Percentiles rank a stretch among this genome's conserved stretches.
These are phyloP conservation scores for Chloebia gouldiae DNA, from an alignment of 2,113 vertebrate genomes.

Conservation along the genomic window DNA sequence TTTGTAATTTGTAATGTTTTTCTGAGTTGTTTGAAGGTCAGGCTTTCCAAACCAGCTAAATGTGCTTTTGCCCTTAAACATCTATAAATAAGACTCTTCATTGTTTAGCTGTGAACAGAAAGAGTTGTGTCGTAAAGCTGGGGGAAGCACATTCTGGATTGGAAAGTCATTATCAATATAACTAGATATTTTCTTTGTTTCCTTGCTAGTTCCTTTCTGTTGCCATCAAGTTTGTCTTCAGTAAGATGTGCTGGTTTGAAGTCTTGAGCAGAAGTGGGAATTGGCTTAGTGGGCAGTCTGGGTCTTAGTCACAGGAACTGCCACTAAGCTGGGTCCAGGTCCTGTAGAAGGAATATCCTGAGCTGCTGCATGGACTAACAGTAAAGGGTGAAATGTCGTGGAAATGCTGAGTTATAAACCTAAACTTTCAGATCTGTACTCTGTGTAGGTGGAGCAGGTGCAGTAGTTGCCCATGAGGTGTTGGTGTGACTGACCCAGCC, in stretches of 20 bases:
- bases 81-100: background rate
- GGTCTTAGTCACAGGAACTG: background rate
- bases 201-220: background rate
- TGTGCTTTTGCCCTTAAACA: background rate
- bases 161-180: background rate
- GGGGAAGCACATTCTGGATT: background rate
- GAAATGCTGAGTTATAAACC: background rate
- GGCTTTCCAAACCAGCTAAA: background rate
- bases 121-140: background rate
- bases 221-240: background rate
- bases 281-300: background rate
- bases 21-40: background rate
- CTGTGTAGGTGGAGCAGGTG: background rate
- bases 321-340: background rate
- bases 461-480: background rate
- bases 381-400: rapidly evolving
- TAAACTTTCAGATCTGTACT: background rate
- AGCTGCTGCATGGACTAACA: background rate
- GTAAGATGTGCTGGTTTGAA: background rate
- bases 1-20: background rate
- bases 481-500: background rate
- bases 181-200: background rate
- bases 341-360: background rate
- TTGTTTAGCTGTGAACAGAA: background rate
- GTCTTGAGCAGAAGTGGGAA: background rate